Percentiles rank a stretch among this genome's conserved stretches.
Evolutionary conservation across 2,797 vertebrate species (phyloP).

Genomic region (Lagorchestes hirsutus): DNA sequence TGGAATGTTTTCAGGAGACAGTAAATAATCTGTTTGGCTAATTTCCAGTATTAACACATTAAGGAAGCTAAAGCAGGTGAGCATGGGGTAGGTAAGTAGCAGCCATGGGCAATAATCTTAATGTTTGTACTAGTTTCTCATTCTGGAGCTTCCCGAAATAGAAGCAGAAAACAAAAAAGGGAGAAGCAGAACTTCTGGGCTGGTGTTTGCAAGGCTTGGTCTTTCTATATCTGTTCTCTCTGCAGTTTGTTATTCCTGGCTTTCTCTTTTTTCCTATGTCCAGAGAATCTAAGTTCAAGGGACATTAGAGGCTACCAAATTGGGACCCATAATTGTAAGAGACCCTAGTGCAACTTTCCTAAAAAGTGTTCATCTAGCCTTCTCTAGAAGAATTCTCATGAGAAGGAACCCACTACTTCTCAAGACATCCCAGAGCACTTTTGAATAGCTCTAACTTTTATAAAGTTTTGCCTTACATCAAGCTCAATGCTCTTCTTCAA

Average conservation of each 20-base stretch:
- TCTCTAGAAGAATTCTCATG: background rate
- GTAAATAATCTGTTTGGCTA: background rate
- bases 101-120: background rate
- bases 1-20: background rate
- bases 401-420: background rate
- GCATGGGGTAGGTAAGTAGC: background rate
- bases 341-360: background rate
- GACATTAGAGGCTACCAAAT: background rate
- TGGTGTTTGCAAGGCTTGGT: background rate
- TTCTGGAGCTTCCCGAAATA: background rate
- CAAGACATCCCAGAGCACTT: background rate
- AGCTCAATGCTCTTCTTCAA: background rate
- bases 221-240: background rate
- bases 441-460: background rate
- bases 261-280: background rate
- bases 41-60: background rate
- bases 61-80: background rate
- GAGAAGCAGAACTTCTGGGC: background rate
- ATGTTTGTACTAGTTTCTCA: background rate
- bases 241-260: background rate
- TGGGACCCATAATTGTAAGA: background rate
- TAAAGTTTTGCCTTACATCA: background rate
- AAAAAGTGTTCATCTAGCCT: background rate
- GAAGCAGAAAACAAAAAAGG: background rate
- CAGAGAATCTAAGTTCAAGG: background rate